phyloP scores from a whole-genome alignment of 2,797 vertebrate genomes.

The Rhinichthys osculus region DNA sequence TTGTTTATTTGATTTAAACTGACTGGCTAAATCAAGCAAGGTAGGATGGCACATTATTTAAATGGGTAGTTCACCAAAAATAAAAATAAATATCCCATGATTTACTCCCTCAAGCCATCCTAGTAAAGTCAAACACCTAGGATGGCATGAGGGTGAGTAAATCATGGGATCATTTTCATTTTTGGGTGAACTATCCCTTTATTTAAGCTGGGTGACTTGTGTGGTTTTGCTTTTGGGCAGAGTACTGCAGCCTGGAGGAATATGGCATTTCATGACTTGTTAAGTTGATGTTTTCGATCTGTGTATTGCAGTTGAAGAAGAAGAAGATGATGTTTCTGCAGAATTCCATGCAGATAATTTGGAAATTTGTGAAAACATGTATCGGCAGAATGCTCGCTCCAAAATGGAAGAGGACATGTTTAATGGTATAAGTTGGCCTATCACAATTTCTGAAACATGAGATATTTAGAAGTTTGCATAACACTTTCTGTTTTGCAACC shows the following conservation, averaged over 20 bases:
- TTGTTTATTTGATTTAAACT: not conserved
- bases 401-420: not conserved
- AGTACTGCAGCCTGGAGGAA: not conserved
- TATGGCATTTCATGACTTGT: not conserved
- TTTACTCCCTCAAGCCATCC: too few species aligned
- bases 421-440: not conserved
- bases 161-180: rapidly evolving
- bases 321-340: not conserved
- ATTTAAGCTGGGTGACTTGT: not conserved
- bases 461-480: not conserved
- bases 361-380: not conserved
- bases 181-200: too few species aligned
- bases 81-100: too few species aligned
- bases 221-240: not conserved
- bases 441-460: not conserved
- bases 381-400: not conserved
- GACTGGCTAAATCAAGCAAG: not conserved
- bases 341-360: not conserved
- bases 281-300: not conserved
- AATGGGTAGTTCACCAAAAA: too few species aligned
- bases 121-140: too few species aligned
- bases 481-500: not conserved
- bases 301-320: not conserved
- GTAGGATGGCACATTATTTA: not conserved
- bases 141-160: too few species aligned